A percentile compares a stretch with the other conserved stretches of the same genome.
Conservation (phyloP, 2,797 vertebrate species). For the Trachops cirrhosus region DNA sequence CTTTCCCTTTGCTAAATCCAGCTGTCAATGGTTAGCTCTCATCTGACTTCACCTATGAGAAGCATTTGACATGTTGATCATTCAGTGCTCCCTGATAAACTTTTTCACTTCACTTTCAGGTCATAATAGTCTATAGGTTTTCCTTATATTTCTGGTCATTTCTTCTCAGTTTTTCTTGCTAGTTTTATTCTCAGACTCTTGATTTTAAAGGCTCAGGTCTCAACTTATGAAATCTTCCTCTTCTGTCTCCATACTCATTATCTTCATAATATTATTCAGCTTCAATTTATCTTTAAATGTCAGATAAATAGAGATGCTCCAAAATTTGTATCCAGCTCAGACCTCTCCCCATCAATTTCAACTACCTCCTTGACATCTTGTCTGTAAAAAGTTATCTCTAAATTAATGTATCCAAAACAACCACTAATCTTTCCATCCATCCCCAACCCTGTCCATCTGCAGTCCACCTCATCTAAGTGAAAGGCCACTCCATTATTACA, state of each 20-base stretch:
- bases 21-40: background rate
- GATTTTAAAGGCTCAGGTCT: background rate
- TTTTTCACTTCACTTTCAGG: background rate
- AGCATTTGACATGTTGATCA: background rate
- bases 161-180: background rate
- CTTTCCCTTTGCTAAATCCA: background rate
- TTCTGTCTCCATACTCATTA: background rate
- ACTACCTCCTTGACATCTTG: background rate
- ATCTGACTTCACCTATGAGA: background rate
- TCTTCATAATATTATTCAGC: background rate
- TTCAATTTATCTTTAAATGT: background rate
- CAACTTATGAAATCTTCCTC: background rate
- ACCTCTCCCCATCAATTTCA: background rate
- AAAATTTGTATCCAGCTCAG: background rate
- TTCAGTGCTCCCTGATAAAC: background rate
- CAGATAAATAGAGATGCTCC: background rate
- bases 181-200: background rate
- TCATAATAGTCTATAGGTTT: background rate
- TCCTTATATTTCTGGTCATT: background rate
- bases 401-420: background rate
- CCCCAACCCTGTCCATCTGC: fast-evolving
- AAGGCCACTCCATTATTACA: background rate
- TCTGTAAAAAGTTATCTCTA: background rate
- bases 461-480: background rate
- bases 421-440: background rate